Conservation (phyloP, 37 sponge, comb jelly and placozoan genomes). For the Aplysina aerophoba region DNA sequence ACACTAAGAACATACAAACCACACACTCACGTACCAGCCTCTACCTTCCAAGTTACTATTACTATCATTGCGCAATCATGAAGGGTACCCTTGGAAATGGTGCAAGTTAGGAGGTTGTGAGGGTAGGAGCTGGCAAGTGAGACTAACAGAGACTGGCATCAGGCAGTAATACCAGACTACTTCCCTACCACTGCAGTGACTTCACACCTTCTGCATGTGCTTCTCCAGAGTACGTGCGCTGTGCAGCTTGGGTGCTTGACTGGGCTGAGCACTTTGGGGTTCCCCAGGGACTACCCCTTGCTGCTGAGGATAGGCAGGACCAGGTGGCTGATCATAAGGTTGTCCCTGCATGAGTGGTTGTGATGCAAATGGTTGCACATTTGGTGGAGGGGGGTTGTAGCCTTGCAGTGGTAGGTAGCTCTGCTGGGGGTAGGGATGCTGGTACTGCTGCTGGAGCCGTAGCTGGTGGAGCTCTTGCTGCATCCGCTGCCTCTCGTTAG, state of each 20-base stretch:
- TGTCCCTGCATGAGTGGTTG: not conserved
- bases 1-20: too few species aligned
- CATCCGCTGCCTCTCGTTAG: not conserved
- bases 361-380: not conserved
- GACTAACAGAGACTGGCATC: too few species aligned
- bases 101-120: too few species aligned
- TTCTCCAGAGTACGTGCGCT: conserved; percentile 9
- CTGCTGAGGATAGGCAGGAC: too few species aligned
- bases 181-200: too few species aligned
- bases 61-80: too few species aligned
- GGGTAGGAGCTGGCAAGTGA: too few species aligned
- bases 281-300: not conserved
- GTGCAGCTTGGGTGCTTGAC: not conserved
- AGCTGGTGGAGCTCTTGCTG: conserved; percentile 12
- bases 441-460: not conserved
- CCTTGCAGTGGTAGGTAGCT: not conserved
- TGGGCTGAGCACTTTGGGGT: not conserved
- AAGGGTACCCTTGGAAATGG: too few species aligned
- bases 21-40: too few species aligned
- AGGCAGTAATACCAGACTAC: too few species aligned
- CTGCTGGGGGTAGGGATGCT: not conserved
- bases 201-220: conserved; percentile 21
- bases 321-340: not conserved
- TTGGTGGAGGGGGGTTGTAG: not conserved
- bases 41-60: too few species aligned